Evolutionary conservation across 2,888 invertebrate genomes (phyloP).

Genomic region (Ganaspis brasiliensis): DNA sequence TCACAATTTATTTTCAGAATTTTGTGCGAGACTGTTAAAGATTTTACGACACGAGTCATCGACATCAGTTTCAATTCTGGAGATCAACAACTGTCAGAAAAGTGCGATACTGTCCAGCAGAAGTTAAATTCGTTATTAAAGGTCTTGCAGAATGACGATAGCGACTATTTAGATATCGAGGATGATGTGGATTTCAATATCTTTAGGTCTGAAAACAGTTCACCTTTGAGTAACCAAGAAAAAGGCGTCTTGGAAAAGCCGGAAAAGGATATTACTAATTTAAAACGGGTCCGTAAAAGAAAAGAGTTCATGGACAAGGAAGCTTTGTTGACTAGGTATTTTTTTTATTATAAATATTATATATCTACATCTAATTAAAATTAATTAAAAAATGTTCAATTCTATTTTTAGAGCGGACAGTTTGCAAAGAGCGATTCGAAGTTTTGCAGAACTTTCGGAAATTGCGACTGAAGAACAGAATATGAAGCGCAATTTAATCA

Average conservation of each 20-base stretch:
- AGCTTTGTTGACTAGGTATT: conserved; percentile 81
- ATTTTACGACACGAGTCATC: conserved; percentile 85
- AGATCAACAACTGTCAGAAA: conserved; percentile 84
- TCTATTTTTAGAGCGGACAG: conserved; percentile 93
- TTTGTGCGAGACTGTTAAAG: conserved; percentile 90
- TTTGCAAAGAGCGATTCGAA: conserved; percentile 90
- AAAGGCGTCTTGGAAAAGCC: conserved; percentile 82
- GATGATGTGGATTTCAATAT: conserved; percentile 71
- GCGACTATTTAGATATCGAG: conserved; percentile 72
- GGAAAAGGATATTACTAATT: conserved; percentile 82
- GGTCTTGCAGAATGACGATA: conserved; percentile 87
- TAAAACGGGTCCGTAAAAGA: conserved; percentile 75
- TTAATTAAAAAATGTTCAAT: too few species aligned
- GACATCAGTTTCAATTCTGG: conserved; percentile 83
- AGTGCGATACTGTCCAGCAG: conserved; percentile 88
- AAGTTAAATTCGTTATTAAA: conserved; percentile 89
- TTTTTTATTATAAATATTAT: too few species aligned
- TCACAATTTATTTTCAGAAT: conserved; percentile 82
- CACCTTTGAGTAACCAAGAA: conserved; percentile 70
- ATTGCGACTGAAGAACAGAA: conserved; percentile 85
- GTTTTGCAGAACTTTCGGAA: conserved; percentile 91
- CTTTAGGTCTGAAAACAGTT: conserved; percentile 62
- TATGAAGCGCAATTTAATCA: conserved; percentile 22
- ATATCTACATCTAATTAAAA: too few species aligned
- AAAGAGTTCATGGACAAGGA: conserved; percentile 83